A percentile compares a stretch with the other conserved stretches of the same genome.
Evolutionary conservation across 2,888 invertebrate species (phyloP).

Genomic region (Athrips mouffetella): DNA sequence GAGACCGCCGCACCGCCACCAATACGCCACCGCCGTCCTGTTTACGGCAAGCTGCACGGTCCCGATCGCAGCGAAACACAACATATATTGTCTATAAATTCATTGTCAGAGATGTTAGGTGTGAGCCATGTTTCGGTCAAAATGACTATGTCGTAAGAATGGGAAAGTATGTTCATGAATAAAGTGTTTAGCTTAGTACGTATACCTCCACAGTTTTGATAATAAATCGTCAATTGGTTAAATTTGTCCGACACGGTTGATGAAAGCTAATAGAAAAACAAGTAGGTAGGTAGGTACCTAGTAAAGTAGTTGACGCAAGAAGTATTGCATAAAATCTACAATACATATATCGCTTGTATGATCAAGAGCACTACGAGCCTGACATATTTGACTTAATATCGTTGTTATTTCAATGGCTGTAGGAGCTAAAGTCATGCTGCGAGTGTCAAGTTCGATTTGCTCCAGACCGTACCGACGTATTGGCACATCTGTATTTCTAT

Average conservation of each 20-base stretch:
- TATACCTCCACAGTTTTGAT: conserved; percentile 17
- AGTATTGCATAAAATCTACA: no score
- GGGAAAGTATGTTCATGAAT: conserved; percentile 12
- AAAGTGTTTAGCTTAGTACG: conserved; percentile 18
- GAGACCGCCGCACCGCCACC: conserved; percentile 4
- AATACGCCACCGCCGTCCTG: conserved; percentile 7
- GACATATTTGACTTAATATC: no score
- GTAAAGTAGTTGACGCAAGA: no score
- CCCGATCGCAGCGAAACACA: conserved; percentile 7
- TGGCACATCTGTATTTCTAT: neutral
- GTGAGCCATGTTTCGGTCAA: conserved; percentile 21
- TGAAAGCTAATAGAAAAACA: neutral
- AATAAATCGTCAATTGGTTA: no score
- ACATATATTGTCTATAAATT: conserved; percentile 17
- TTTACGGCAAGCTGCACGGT: neutral
- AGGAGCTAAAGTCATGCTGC: no score
- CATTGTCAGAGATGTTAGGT: conserved; percentile 9
- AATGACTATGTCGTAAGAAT: conserved; percentile 18
- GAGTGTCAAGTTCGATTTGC: no score
- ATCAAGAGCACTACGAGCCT: no score
- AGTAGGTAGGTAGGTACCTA: no score
- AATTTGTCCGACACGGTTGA: no score
- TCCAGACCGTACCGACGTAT: neutral
- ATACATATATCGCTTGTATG: no score
- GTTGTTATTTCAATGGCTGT: no score